Evolutionary conservation across 2,797 vertebrate species (phyloP), one percentile per base, ranked within the genome.

Genomic region (Sciaenops ocellatus): DNA sequence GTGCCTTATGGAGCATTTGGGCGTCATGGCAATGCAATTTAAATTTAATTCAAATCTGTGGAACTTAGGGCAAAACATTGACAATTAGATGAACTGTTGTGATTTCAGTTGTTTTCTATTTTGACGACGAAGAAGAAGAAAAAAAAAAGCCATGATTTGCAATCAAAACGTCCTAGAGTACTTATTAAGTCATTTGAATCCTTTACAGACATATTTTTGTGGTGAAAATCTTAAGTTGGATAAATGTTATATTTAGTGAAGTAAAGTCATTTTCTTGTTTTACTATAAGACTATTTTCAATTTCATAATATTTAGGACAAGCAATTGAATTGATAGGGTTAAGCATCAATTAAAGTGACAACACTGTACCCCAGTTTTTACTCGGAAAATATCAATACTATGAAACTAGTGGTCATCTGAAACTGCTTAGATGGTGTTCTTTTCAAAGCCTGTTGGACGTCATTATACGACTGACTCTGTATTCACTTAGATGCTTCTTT

Each of bases 1-100:
- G 98, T 99, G 98, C 98, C 98, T 99, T 99, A 99, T 93, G 95
- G 96, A 98, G 97, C 96, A 97, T 96, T 90, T 96, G 92, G 93
- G 96, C 96, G 91, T 97, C 93, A 94, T 93, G 94, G 96, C 97
- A 97, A 96, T 96, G 97, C 96, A 97, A 96, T 95, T 94, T 87
- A 95, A 96, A 94, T 94, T 92, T 83, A 95, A 95, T 95, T 96
- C 94, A 96, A 68, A 79, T 79, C 62, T 41, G 60, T 73, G 72
- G 80, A 84, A 88, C 75, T 38, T 91, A 92, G 92, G 86, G 91
- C 90, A 92, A 83, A 87, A 92, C 92, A 90, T 88, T 89, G 90
- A 88, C 92, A 93, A 93, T 79, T 90, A 83, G 86, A 87, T 50
- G 62, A 91, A 85, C 83, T 77, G 87, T 82, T 89, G 79, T 86